Conservation (phyloP, 2,888 invertebrate species). For the Acrobasis suavella region DNA sequence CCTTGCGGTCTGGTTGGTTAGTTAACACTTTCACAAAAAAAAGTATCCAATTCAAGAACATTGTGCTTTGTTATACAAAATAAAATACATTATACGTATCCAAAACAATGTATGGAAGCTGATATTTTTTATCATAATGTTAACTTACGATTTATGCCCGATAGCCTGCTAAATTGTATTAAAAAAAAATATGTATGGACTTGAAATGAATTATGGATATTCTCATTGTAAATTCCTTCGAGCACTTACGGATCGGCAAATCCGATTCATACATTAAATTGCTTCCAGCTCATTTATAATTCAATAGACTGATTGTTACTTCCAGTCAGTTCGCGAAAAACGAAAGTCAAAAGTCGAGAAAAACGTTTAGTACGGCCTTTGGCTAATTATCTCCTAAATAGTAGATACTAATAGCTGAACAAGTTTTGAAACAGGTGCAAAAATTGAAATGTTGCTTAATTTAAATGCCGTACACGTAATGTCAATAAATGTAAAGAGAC, state of each 20-base stretch:
- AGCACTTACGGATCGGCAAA: not conserved
- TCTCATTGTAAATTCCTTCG: not conserved
- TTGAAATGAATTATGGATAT: too few relatives aligned
- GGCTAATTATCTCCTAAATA: slow-evolving; percentile 6
- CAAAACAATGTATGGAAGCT: too few relatives aligned
- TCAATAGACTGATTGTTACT: not conserved
- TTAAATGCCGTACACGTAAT: not conserved
- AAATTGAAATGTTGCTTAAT: slow-evolving; percentile 3
- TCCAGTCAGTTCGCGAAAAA: slow-evolving; percentile 9
- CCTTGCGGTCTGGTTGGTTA: slow-evolving; percentile 15
- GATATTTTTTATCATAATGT: too few relatives aligned
- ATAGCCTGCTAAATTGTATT: too few relatives aligned
- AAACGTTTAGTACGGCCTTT: slow-evolving; percentile 8
- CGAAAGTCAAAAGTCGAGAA: not conserved
- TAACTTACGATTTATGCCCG: too few relatives aligned
- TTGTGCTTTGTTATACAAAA: not conserved
- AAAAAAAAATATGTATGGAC: too few relatives aligned
- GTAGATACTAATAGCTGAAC: not conserved
- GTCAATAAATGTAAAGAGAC: too few relatives aligned
- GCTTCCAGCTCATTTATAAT: slow-evolving; percentile 9
- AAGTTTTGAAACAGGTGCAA: not conserved
- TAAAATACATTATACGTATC: too few relatives aligned
- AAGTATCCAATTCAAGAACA: not conserved
- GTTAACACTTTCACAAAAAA: slow-evolving; percentile 16
- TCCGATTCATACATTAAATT: not conserved